Percentiles rank a stretch among this genome's conserved stretches.
Evolutionary conservation across 2,113 vertebrate genomes (phyloP).

Genomic region (Poeciliopsis turrubarensis): DNA sequence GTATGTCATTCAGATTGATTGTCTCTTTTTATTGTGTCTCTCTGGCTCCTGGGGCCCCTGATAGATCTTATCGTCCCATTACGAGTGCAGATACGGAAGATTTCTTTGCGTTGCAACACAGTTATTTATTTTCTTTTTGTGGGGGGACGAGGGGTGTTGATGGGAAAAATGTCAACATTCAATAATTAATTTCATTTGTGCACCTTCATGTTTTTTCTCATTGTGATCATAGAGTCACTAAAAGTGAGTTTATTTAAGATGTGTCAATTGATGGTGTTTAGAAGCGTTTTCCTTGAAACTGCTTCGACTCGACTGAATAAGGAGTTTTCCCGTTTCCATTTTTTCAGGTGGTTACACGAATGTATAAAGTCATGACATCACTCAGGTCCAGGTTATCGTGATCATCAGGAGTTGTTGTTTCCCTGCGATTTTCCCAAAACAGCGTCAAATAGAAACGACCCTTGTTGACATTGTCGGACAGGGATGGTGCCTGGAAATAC

Average conservation of each 20-base stretch:
- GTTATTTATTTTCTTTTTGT: no score
- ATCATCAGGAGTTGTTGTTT: not conserved
- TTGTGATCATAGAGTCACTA: not conserved
- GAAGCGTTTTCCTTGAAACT: not conserved
- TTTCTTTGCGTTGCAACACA: not conserved
- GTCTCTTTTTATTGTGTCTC: not conserved
- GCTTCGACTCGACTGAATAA: not conserved
- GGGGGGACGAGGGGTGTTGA: no score
- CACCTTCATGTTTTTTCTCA: not conserved
- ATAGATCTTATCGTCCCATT: not conserved
- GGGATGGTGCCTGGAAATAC: not conserved
- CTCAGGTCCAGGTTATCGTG: not conserved
- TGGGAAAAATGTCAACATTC: not conserved
- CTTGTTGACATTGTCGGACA: not conserved
- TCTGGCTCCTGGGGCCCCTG: not conserved
- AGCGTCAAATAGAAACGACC: not conserved
- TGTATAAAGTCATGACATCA: not conserved
- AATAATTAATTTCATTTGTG: not conserved
- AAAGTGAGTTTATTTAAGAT: not conserved
- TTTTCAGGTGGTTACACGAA: not conserved
- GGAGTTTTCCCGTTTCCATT: not conserved
- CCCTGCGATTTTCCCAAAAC: not conserved
- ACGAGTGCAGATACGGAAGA: slow-evolving; percentile 3
- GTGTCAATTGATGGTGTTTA: not conserved
- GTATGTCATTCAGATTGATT: not conserved